Base-by-base conservation (phyloP, 2,888 invertebrate species). In the Zonitis immaculata region DNA sequence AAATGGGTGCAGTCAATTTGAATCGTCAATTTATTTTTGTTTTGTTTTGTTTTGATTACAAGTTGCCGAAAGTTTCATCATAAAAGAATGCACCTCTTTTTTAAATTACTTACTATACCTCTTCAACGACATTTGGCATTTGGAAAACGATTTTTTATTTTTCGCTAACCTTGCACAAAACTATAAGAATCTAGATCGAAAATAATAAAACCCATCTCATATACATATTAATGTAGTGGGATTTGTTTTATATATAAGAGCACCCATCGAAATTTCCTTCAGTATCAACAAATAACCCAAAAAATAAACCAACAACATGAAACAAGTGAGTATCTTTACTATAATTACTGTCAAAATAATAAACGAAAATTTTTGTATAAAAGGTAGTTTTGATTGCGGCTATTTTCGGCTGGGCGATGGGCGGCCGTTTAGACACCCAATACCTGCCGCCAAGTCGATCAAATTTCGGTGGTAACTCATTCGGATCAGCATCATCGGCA, bases 351-450 rank as follows among this genome's bases (percentile, higher is more conserved):
- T 12, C 16, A 46, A 35, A 20, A 18, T 44, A 12, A 45, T 11
- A 43, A 52, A 5, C 22, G 22, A 22, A 4, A 4, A 22, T 22
- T 53, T 61, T 4, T n/a, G n/a, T n/a, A n/a, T n/a, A n/a, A n/a
- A 43, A 67, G 68, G 45, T 63, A 16, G 43, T 63, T 14, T 12
- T 67, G 6, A 45, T 61, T 1, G 39, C 60, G 8, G 60, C 64
- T 28, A 43, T 69, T 14, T 56, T 67, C 16, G 66, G 66, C 16
- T 44, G 61, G 9, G 63, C 58, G 30, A 25, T 56, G 18, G 64
- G 65, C 35, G 70, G 61, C 32, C 59, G 65, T 9, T 51, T 67
- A 14, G 66, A 68, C 50, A 62, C 56, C 35, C 54, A 58, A 20
- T 66, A 66, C 48, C 55, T 66, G 0, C 66, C 66, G 6, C 62